Evolutionary conservation across 2,888 invertebrate genomes (phyloP), one percentile per base, ranked within the genome.

Genomic region (Clitarchus hookeri): DNA sequence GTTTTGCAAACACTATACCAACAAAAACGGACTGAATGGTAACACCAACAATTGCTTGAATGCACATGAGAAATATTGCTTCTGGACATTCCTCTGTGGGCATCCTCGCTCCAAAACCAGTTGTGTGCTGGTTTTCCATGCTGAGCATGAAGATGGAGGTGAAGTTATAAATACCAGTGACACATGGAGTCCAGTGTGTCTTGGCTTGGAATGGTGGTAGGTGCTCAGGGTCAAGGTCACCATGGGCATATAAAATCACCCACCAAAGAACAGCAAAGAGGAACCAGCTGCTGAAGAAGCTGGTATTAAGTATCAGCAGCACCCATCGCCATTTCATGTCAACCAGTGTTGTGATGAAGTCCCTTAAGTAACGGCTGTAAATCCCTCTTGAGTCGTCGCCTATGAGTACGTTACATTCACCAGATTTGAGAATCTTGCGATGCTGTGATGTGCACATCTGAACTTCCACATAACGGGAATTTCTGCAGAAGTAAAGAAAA

Each of bases 71-170:
- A 87, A 97, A 94, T 84, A 97, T 95, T 0, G 96, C 97, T 91
- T 97, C 96, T 0, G 97, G 96, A 90, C 98, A 98, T 90, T 97
- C 95, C 88, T 96, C 96, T 48, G 95, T 97, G 0, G 96, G 96
- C 90, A 94, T 96, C 87, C 97, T 93, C 26, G 94, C 94, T 0
- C 97, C 97, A 90, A 97, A 98, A 0, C 97, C 98, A 78, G 97
- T 96, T 0, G 97, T 94, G 90, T 95, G 95, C 92, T 97, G 97
- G 0, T 97, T 97, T 91, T 98, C 98, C 87, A 98, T 95, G 80
- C 97, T 96, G 93, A 97, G 97, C 90, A 97, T 94, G 87, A 97
- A 94, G 87, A 94, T 93, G 12, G 94, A 93, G 2, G 93, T 92
- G 90, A 94, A 94, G 87, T 93, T 92, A 86, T 92, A 89, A 65